Conservation (phyloP, 2,888 invertebrate genomes). For the Apotomis capreana region DNA sequence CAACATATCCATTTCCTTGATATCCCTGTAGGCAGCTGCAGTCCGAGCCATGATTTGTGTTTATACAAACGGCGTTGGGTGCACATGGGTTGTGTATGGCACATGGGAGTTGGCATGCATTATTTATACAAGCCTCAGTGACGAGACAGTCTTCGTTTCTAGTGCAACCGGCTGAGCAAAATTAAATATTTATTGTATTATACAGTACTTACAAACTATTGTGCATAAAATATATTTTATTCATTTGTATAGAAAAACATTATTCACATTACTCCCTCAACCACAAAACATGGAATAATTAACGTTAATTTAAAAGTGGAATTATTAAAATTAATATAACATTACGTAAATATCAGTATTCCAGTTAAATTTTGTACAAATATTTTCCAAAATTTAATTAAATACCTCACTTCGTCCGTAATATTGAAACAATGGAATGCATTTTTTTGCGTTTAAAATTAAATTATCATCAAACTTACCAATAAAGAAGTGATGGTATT, state of each 20-base stretch:
- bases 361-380: slow-evolving; percentile 6
- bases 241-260: neutral
- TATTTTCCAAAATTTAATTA: slow-evolving; percentile 6
- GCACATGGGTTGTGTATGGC: slow-evolving; percentile 93
- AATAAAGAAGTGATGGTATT: neutral
- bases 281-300: neutral
- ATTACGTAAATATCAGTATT: neutral
- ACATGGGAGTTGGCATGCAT: slow-evolving; percentile 94
- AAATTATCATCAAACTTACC: no score
- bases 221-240: slow-evolving; percentile 19
- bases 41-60: slow-evolving; percentile 93
- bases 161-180: slow-evolving; percentile 91
- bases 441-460: no score
- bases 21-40: slow-evolving; percentile 94
- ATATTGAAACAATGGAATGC: no score
- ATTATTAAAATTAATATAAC: neutral
- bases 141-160: slow-evolving; percentile 92
- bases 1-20: slow-evolving; percentile 93
- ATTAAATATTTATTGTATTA: slow-evolving; percentile 59
- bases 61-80: slow-evolving; percentile 92
- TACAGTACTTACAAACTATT: slow-evolving; percentile 44
- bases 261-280: slow-evolving; percentile 12
- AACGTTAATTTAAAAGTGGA: neutral
- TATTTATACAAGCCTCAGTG: slow-evolving; percentile 93
- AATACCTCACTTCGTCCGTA: neutral